phyloP scores from a whole-genome alignment of 2,888 invertebrate genomes.

The Chaetogeoica ovagalla region DNA sequence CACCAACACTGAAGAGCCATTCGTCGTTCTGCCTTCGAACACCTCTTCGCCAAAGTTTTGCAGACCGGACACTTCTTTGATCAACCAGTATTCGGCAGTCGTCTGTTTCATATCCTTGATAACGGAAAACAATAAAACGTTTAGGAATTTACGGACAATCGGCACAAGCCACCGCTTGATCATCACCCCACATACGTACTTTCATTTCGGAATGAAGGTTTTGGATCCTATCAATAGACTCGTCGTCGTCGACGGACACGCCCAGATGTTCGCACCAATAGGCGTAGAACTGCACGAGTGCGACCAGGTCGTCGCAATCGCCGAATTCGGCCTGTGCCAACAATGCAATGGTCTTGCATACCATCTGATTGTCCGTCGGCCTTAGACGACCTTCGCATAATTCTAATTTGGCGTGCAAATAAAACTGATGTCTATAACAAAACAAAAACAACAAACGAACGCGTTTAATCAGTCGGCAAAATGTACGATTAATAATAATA shows the following conservation, averaged over 20 bases:
- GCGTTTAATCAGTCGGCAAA: background rate
- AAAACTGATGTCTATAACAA: conserved; percentile 74
- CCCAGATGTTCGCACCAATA: conserved; percentile 68
- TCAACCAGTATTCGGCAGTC: conserved; percentile 81
- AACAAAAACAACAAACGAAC: conserved; percentile 54
- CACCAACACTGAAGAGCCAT: conserved; percentile 60
- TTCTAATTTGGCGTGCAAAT: conserved; percentile 79
- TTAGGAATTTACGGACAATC: too few relatives aligned
- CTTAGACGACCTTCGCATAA: conserved; percentile 73
- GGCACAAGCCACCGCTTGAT: too few relatives aligned
- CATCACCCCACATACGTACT: conserved; percentile 56
- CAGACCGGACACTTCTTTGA: conserved; percentile 78
- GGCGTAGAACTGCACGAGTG: conserved; percentile 67
- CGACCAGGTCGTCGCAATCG: conserved; percentile 68
- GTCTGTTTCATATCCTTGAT: conserved; percentile 69
- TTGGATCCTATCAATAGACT: conserved; percentile 27
- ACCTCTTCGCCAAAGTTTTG: conserved; percentile 83
- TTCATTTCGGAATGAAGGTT: conserved; percentile 60
- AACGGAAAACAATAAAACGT: too few relatives aligned
- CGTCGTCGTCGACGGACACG: conserved; percentile 56
- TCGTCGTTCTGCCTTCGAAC: conserved; percentile 71
- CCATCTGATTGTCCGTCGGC: conserved; percentile 71
- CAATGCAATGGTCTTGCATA: conserved; percentile 73
- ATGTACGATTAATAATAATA: background rate
- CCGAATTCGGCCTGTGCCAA: conserved; percentile 77